Base-by-base conservation (phyloP, 2,888 invertebrate species). In the Torymus tubicola region DNA sequence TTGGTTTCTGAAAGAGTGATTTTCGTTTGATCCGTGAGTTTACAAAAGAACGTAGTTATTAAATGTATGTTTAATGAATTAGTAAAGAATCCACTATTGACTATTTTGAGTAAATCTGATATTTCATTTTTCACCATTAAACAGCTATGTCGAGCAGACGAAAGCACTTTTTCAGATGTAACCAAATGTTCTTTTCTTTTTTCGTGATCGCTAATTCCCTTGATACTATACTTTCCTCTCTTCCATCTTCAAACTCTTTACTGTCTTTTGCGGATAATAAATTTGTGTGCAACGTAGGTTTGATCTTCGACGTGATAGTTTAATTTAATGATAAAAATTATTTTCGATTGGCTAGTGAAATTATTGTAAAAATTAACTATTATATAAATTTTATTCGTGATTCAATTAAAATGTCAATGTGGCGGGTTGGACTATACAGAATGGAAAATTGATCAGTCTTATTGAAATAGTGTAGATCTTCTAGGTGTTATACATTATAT, bases 301-400 rank as follows among this genome's bases (percentile, higher is more conserved):
- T 69, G 63, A 61, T 76, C 63, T 42, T 63, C 18, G 52, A 69
- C 52, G 57, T 24, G 31, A 64, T n/a, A 21, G 16, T 75, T 24
- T n/a, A 16, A 42, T 16, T 4, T 16, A 21, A 57, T 53, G 5
- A 61, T n/a, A 21, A 71, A 70, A 24, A 12, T 50, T 8, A 8
- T 42, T 42, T 42, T 57, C 50, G 8, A 57, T 64, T 50, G 69
- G 76, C 70, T 70, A 69, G 57, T 76, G 69, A 68, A 57, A 57
- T 42, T 64, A 42, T 58, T 10, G 42, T 31, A 57, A 18, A 52
- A 52, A 65, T 52, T 50, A 61, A 61, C 24, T 0, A 11, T 11
- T 24, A 13, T 12, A 24, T 24, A 24, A 55, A 67, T 21, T 67
- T 67, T 12, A 18, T 18, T 3, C 8, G 2, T 21, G 21, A 21